Percentiles rank a stretch among this genome's conserved stretches.
These are phyloP conservation scores for Discoglossus pictus DNA, from an alignment of 2,797 vertebrate species.

Conservation along the genomic window DNA sequence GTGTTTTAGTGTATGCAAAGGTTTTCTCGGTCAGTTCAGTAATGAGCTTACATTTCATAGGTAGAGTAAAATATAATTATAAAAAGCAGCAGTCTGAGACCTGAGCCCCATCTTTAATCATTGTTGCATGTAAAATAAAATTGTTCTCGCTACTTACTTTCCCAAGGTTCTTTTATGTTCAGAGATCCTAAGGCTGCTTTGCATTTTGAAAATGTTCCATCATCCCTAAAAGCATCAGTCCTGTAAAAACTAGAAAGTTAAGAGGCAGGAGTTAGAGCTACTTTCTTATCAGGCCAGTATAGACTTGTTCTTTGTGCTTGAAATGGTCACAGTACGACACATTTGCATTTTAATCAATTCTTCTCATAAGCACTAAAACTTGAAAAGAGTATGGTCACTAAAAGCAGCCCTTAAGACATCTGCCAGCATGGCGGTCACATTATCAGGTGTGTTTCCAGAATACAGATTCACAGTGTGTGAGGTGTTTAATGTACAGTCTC, in stretches of 20 bases:
- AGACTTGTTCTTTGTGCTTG: constrained; percentile 18
- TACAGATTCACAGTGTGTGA: not conserved
- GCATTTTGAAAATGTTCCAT: constrained; percentile 48
- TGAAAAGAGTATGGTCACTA: constrained; percentile 22
- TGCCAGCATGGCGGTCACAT: constrained; percentile 2
- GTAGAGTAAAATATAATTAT: constrained; percentile 41
- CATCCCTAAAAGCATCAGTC: constrained; percentile 40
- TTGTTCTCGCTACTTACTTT: constrained; percentile 44
- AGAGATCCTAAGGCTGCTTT: constrained; percentile 37
- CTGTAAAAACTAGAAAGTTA: constrained; percentile 44
- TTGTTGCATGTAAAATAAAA: constrained; percentile 47
- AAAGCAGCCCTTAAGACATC: constrained; percentile 10
- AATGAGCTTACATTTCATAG: constrained; percentile 44
- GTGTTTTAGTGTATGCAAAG: constrained; percentile 36
- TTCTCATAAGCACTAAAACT: constrained; percentile 27
- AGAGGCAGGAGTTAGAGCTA: constrained; percentile 23
- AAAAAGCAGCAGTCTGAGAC: constrained; percentile 43
- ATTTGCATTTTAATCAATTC: constrained; percentile 45
- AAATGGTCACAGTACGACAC: constrained; percentile 23
- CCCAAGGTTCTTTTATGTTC: constrained; percentile 36
- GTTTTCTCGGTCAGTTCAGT: constrained; percentile 39
- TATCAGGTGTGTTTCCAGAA: constrained; percentile 5
- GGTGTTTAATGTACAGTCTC: no score
- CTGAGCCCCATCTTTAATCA: constrained; percentile 42
- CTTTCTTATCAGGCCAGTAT: constrained; percentile 30